Percentiles rank a stretch among this genome's conserved stretches.
phyloP scores from a whole-genome alignment of 2,113 vertebrate genomes.

The Centropus unirufus region DNA sequence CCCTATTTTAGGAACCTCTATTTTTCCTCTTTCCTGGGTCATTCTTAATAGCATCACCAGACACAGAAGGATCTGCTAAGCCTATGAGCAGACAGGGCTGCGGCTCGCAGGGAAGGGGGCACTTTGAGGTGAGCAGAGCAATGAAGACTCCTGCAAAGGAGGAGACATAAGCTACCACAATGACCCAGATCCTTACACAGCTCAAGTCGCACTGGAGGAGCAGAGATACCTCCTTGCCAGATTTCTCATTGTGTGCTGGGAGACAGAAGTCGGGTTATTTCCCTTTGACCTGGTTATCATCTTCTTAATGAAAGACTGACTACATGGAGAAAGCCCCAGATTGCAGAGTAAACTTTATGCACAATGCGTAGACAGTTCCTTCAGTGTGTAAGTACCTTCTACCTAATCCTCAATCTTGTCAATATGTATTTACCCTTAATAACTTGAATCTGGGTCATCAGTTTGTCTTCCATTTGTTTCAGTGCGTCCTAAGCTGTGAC shows the following conservation, averaged over 20 bases:
- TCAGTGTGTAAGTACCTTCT: not conserved
- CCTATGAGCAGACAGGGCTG: not conserved
- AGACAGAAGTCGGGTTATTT: not conserved
- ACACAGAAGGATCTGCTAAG: not conserved
- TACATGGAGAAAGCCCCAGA: not conserved
- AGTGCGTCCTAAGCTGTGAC: not conserved
- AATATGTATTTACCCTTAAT: conserved; percentile 48
- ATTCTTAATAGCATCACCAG: conserved; percentile 16
- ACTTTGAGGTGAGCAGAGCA: not conserved
- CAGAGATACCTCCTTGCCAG: not conserved
- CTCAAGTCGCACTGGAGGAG: not conserved
- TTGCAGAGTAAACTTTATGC: not conserved
- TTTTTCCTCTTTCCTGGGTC: conserved; percentile 18
- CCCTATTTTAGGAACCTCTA: not conserved
- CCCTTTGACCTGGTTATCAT: not conserved
- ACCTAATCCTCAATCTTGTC: conserved; percentile 34
- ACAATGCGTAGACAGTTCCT: not conserved
- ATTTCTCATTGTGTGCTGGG: fast-evolving
- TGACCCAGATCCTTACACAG: not conserved
- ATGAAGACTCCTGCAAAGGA: not conserved
- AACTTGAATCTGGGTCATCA: conserved; percentile 6
- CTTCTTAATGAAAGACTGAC: not conserved
- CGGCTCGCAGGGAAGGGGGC: not conserved
- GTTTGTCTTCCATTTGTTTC: conserved; percentile 36
- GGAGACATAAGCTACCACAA: not conserved